phyloP scores from a whole-genome alignment of 1,140 invertebrate genomes.

The Macrobrachium rosenbergii region DNA sequence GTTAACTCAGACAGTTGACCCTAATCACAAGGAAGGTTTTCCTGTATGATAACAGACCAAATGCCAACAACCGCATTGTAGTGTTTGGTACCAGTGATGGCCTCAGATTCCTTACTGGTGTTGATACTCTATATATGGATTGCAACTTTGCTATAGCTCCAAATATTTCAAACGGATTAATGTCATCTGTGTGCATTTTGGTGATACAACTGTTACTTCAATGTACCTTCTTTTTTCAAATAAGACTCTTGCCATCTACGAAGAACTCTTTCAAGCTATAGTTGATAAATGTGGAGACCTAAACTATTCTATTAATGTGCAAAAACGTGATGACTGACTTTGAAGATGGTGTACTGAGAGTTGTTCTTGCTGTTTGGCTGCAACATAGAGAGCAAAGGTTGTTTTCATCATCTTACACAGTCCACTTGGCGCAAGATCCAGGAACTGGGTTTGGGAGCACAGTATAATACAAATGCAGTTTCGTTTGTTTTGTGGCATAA shows the following conservation, averaged over 20 bases:
- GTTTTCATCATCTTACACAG: slow-evolving; percentile 29
- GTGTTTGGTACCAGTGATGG: slow-evolving; percentile 49
- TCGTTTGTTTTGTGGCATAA: slow-evolving; percentile 29
- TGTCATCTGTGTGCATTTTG: slow-evolving; percentile 53
- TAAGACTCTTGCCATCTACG: slow-evolving; percentile 46
- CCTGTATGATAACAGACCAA: slow-evolving; percentile 52
- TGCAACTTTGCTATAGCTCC: slow-evolving; percentile 56
- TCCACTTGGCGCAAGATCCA: slow-evolving; percentile 30
- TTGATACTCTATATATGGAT: slow-evolving; percentile 59
- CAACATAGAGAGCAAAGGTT: slow-evolving; percentile 6
- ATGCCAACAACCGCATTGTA: slow-evolving; percentile 51
- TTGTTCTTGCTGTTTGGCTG: slow-evolving; percentile 23
- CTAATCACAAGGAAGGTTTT: slow-evolving; percentile 50
- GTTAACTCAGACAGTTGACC: slow-evolving; percentile 35
- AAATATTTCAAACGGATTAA: slow-evolving; percentile 61
- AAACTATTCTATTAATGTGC: neutral
- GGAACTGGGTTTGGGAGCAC: slow-evolving; percentile 28
- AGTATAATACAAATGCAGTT: slow-evolving; percentile 17
- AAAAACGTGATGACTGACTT: neutral
- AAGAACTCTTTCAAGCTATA: slow-evolving; percentile 8
- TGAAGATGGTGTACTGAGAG: slow-evolving; percentile 19
- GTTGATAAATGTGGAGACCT: no score
- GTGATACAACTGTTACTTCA: slow-evolving; percentile 55
- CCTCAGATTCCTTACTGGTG: slow-evolving; percentile 44
- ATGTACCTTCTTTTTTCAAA: slow-evolving; percentile 55